Base-by-base conservation (phyloP, 2,797 vertebrate species). In the Anisognathus igniventris region DNA sequence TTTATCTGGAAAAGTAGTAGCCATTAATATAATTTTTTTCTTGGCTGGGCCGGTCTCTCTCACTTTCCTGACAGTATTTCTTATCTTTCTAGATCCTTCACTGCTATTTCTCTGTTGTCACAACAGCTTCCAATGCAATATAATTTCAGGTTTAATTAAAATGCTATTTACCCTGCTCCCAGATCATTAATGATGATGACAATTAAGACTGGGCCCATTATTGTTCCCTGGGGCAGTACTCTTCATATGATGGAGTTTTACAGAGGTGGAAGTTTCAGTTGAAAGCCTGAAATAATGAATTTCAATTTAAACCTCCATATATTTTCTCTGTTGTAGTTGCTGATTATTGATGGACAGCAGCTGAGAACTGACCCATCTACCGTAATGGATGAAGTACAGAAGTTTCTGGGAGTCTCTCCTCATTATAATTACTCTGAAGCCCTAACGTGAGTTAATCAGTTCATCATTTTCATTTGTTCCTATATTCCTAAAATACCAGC, bases 351-450 rank as follows among this genome's bases (percentile, higher is more conserved):
- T 44, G 99, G 99, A 80, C 99, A 99, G 96, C 99, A 99, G 97
- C 97, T 99, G 90, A 98, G 99, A 97, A 98, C 92, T 51, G 98
- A 99, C 96, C 99, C 99, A 2, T 98, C 99, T 21, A 97, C 98
- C 0, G 98, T 99, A 83, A 99, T 99, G 99, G 99, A 99, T 94
- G 99, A 99, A 97, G 98, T 99, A 4, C 99, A 99, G 97, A 99
- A 98, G 97, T 99, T 99, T 96, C 97, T 99, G 84, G 99, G 99
- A 82, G 98, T 99, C 74, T 98, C 98, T 95, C 99, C 98, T 93
- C 98, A 99, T 95, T 99, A 98, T 68, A 99, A 99, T 97, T 99
- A 99, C 95, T 99, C 99, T 54, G 99, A 99, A 98, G 98, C 98
- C 30, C 98, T 99, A 86, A 99, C 98, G 99, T 99, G 97, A 99